Evolutionary conservation across 2,113 vertebrate species (phyloP).

Genomic region (Syngnathus scovelli): DNA sequence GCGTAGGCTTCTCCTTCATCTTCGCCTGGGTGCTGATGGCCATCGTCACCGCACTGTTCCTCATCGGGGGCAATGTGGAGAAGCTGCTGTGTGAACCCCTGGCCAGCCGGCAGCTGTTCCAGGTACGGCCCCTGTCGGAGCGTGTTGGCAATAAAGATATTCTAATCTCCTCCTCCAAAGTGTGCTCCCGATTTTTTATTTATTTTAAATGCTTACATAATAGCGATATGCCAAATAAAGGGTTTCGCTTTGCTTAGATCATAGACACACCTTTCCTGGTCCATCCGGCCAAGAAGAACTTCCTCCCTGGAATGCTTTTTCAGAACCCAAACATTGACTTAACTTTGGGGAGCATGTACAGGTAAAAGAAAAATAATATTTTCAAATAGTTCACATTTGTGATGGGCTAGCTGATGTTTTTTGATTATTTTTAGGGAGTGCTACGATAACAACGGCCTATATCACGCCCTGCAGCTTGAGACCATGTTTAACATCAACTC

Average conservation of each 20-base stretch:
- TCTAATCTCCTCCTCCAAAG: no score
- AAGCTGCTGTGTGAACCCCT: conserved; percentile 92
- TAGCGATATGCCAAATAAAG: neutral
- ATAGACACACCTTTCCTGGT: conserved; percentile 88
- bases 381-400: neutral
- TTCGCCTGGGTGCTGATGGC: conserved; percentile 89
- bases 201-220: no score
- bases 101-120: conserved; percentile 80
- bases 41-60: conserved; percentile 79
- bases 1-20: conserved; percentile 88
- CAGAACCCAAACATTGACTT: conserved; percentile 80
- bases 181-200: no score
- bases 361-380: conserved; percentile 33
- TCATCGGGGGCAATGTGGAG: conserved; percentile 84
- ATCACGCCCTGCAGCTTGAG: conserved; percentile 83
- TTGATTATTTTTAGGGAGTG: conserved; percentile 75
- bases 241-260: conserved; percentile 68
- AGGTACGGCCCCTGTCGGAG: conserved; percentile 61
- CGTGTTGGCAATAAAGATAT: neutral
- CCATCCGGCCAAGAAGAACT: conserved; percentile 80
- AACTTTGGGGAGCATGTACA: conserved; percentile 74
- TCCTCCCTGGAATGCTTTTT: conserved; percentile 82
- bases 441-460: conserved; percentile 84
- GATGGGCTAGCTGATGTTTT: neutral
- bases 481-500: conserved; percentile 80